Conservation (phyloP, 2,113 vertebrate species). For the Phocoena sinus region DNA sequence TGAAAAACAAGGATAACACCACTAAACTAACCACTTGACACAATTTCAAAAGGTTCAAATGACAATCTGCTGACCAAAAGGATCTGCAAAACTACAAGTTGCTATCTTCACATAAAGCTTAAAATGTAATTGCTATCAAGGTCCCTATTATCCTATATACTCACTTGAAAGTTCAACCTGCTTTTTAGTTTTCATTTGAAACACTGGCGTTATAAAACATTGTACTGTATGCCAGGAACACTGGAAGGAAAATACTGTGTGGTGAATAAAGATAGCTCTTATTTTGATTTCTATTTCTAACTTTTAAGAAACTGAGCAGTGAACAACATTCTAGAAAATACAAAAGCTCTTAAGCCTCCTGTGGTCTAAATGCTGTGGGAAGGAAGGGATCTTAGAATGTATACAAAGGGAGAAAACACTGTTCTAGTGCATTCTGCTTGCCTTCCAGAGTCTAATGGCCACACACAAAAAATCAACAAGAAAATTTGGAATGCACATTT, state of each 20-base stretch:
- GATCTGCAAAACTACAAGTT: not conserved
- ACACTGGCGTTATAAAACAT: not conserved
- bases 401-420: not conserved
- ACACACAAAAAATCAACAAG: not conserved
- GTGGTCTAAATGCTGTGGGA: not conserved
- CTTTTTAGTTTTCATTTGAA: not conserved
- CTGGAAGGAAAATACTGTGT: not conserved
- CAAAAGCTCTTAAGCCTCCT: not conserved
- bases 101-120: not conserved
- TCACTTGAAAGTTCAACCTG: not conserved
- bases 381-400: not conserved
- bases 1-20: not conserved
- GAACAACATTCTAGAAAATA: not conserved
- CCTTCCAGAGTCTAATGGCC: not conserved
- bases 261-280: constrained; percentile 12
- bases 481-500: not conserved
- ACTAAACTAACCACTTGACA: not conserved
- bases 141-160: not conserved
- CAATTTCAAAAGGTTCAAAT: not conserved
- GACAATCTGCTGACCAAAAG: not conserved
- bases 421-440: not conserved
- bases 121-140: not conserved
- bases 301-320: constrained; percentile 1
- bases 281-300: constrained; percentile 22
- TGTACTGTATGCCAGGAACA: not conserved